Conservation (phyloP, 2,113 vertebrate genomes). For the Theropithecus gelada region DNA sequence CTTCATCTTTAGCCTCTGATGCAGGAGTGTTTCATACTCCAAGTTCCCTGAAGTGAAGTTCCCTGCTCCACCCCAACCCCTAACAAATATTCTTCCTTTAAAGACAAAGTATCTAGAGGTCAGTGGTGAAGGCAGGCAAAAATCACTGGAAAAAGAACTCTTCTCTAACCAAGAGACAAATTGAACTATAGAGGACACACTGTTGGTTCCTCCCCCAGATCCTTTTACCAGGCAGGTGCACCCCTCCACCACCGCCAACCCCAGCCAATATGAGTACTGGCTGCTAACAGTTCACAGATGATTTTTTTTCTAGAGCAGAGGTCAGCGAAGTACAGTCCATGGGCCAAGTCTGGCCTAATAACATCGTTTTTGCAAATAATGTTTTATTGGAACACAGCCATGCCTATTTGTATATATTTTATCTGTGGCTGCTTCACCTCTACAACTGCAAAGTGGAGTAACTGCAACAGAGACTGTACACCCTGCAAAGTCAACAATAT, state of each 20-base stretch:
- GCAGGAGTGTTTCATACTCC: background rate
- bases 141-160: background rate
- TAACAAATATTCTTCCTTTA: background rate
- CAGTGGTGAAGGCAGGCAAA: background rate
- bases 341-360: background rate
- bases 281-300: background rate
- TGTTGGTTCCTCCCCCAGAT: background rate
- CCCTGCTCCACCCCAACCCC: too few species aligned
- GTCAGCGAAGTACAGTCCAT: background rate
- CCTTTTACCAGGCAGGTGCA: background rate
- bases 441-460: background rate
- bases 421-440: background rate
- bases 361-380: background rate
- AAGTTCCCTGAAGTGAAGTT: background rate
- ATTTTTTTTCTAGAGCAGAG: background rate
- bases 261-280: background rate
- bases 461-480: background rate
- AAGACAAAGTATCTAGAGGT: background rate
- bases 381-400: conserved; percentile 10
- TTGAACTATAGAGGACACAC: background rate
- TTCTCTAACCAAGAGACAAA: background rate
- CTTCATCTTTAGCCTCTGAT: background rate
- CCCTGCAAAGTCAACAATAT: background rate
- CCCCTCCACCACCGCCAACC: background rate
- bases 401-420: background rate